These are phyloP conservation scores for Equus przewalskii DNA, from an alignment of 2,113 vertebrate genomes.

Conservation along the genomic window DNA sequence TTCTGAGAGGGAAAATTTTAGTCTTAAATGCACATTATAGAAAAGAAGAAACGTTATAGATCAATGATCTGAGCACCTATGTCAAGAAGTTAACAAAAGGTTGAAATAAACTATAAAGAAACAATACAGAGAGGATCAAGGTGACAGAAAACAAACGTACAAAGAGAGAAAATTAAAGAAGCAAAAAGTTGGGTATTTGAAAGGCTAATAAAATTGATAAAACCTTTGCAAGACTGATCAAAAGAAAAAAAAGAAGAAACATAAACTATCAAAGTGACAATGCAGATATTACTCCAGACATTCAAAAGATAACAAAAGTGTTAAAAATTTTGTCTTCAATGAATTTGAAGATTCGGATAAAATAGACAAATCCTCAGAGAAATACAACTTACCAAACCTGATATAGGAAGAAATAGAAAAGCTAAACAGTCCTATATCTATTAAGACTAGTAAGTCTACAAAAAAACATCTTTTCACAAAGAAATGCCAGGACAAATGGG, in stretches of 20 bases:
- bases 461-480: background rate
- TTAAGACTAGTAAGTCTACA: background rate
- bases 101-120: background rate
- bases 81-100: background rate
- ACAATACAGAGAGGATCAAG: background rate
- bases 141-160: background rate
- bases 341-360: background rate
- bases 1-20: background rate
- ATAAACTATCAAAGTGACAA: background rate
- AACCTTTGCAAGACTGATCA: background rate
- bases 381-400: background rate
- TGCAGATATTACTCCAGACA: background rate
- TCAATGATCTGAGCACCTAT: background rate
- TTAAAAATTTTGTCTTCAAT: background rate
- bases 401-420: conserved; percentile 30
- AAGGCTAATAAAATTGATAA: background rate
- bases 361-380: background rate
- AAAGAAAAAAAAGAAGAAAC: background rate
- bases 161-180: background rate
- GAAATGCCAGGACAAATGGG: background rate
- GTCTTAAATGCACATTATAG: background rate
- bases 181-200: background rate
- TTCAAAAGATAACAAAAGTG: background rate
- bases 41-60: background rate
- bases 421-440: background rate